Conservation (phyloP, 2,797 vertebrate species). For the Trachops cirrhosus region DNA sequence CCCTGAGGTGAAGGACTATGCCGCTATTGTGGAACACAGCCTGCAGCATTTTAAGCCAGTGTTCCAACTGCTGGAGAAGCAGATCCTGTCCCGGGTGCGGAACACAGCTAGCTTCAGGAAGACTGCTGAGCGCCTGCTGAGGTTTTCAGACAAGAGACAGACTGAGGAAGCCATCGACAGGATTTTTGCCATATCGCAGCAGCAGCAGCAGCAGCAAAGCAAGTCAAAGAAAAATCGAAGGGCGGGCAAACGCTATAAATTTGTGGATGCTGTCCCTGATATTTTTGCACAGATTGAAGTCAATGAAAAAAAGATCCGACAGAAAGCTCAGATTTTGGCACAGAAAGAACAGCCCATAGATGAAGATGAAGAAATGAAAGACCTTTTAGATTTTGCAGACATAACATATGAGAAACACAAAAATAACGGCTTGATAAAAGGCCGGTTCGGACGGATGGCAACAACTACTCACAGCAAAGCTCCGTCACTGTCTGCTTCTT, state of each 20-base stretch:
- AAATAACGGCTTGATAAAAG: slow-evolving; percentile 82
- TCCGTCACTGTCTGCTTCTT: slow-evolving; percentile 86
- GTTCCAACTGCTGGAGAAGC: slow-evolving; percentile 95
- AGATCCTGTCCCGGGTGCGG: slow-evolving; percentile 91
- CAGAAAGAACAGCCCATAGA: slow-evolving; percentile 92
- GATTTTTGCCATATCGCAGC: slow-evolving; percentile 91
- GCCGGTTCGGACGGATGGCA: slow-evolving; percentile 85
- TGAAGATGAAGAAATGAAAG: slow-evolving; percentile 90
- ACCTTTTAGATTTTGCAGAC: slow-evolving; percentile 93
- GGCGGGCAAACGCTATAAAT: slow-evolving; percentile 86
- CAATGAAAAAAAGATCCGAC: slow-evolving; percentile 92
- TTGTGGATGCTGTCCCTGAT: slow-evolving; percentile 90
- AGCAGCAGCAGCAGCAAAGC: slow-evolving; percentile 84
- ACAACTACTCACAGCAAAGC: slow-evolving; percentile 83
- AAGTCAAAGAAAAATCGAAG: slow-evolving; percentile 88
- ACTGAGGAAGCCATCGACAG: slow-evolving; percentile 91
- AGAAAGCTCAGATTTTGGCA: slow-evolving; percentile 88
- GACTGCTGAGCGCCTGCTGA: slow-evolving; percentile 92
- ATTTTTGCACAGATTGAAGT: slow-evolving; percentile 97
- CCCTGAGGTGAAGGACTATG: slow-evolving; percentile 90
- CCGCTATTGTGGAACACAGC: slow-evolving; percentile 90
- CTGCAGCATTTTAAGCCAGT: slow-evolving; percentile 95
- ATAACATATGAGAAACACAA: slow-evolving; percentile 85
- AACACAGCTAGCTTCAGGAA: slow-evolving; percentile 92
- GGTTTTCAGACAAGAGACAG: slow-evolving; percentile 94